Conservation (phyloP, 2,113 vertebrate species). For the Oostethus manadensis region DNA sequence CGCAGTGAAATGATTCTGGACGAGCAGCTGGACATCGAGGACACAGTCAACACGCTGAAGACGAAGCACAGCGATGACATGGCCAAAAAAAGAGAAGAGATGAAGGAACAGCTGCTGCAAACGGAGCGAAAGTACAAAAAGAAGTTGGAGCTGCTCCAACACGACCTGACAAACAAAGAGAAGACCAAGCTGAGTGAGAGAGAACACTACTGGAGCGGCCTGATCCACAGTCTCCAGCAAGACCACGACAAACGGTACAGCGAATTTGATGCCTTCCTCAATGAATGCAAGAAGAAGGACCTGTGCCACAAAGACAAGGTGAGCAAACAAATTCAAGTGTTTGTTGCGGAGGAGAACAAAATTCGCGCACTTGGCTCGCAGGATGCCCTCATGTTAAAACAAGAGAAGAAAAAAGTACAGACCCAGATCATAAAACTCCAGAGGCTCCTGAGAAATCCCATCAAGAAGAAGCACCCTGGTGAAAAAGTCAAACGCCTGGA, state of each 20-base stretch:
- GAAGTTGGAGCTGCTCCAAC: slow-evolving; percentile 8
- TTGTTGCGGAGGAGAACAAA: slow-evolving; percentile 7
- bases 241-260: slow-evolving; percentile 5
- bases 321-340: slow-evolving; percentile 8
- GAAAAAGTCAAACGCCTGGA: not conserved
- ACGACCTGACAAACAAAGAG: slow-evolving; percentile 8
- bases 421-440: not conserved
- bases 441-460: not conserved
- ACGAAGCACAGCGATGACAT: slow-evolving; percentile 1
- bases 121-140: slow-evolving; percentile 8
- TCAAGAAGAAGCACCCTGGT: not conserved
- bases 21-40: slow-evolving; percentile 5
- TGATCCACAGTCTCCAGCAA: slow-evolving; percentile 6
- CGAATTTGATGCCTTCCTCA: slow-evolving; percentile 5
- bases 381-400: not conserved
- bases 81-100: not conserved
- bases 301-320: slow-evolving; percentile 4
- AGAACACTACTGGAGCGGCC: slow-evolving; percentile 3
- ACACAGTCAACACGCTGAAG: not conserved
- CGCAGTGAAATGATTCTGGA: slow-evolving; percentile 2
- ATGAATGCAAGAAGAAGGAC: slow-evolving; percentile 10
- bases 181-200: slow-evolving; percentile 8
- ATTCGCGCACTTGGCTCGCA: not conserved
- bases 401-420: slow-evolving; percentile 3
- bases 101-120: slow-evolving; percentile 1